A percentile compares a stretch with the other conserved stretches of the same genome.
Evolutionary conservation across 2,797 vertebrate genomes (phyloP).

Genomic region (Miopithecus talapoin): DNA sequence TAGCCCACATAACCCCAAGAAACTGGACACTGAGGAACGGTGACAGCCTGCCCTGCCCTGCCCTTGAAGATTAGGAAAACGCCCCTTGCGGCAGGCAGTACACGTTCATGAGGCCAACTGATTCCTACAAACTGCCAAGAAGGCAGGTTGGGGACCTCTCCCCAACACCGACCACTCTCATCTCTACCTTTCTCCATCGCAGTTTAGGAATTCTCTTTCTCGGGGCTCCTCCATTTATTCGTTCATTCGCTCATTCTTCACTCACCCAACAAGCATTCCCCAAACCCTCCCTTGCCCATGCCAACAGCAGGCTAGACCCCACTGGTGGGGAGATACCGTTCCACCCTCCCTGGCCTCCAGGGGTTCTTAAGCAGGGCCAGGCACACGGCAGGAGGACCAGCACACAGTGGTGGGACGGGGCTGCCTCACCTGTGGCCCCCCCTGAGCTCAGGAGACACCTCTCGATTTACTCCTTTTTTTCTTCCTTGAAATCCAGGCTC

Average conservation of each 20-base stretch:
- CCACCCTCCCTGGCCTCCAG: neutral
- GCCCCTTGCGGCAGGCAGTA: rapidly evolving
- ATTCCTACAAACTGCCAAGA: neutral
- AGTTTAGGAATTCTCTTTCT: neutral
- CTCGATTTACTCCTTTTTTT: neutral
- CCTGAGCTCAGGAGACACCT: neutral
- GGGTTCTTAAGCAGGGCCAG: neutral
- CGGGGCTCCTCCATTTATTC: neutral
- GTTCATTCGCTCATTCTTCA: neutral
- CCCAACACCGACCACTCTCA: neutral
- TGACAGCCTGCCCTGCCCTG: neutral
- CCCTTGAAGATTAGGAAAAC: neutral
- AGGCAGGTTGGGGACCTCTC: neutral
- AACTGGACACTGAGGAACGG: neutral
- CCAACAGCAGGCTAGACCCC: neutral
- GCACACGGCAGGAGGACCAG: neutral
- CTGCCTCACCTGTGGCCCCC: neutral
- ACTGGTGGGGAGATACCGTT: too few relatives aligned
- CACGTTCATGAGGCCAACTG: neutral
- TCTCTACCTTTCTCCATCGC: neutral
- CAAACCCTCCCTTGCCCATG: neutral
- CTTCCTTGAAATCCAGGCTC: neutral
- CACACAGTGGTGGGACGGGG: too few relatives aligned
- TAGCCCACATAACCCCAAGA: neutral
- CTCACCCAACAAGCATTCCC: neutral